Percentiles rank a stretch among this genome's conserved stretches.
Conservation (phyloP, 1,140 invertebrate species). For the Cotesia chilonis region DNA sequence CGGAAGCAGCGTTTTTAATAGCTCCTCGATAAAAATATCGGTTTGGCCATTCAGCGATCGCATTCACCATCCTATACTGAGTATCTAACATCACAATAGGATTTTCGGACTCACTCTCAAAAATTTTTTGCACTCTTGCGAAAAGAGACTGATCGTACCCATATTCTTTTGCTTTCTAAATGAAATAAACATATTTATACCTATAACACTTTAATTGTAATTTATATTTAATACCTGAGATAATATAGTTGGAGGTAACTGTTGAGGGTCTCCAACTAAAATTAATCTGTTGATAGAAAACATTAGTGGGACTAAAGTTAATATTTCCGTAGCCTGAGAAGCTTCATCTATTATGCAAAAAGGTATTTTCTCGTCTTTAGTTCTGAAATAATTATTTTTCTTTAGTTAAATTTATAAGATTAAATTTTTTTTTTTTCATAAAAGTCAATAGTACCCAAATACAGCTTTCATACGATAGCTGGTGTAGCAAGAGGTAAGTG, state of each 20-base stretch:
- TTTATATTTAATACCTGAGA: constrained; percentile 67
- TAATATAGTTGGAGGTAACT: constrained; percentile 80
- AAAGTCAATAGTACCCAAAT: constrained; percentile 1
- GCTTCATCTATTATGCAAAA: constrained; percentile 88
- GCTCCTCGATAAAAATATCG: constrained; percentile 75
- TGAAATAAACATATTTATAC: not conserved
- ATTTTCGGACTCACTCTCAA: constrained; percentile 45
- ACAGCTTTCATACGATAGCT: not conserved
- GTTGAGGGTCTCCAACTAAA: constrained; percentile 84
- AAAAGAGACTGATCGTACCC: constrained; percentile 69
- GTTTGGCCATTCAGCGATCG: constrained; percentile 76
- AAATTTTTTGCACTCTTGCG: constrained; percentile 66
- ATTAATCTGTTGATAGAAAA: constrained; percentile 75
- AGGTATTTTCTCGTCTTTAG: constrained; percentile 59
- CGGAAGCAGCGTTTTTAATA: constrained; percentile 65
- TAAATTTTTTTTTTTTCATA: not conserved
- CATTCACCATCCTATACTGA: constrained; percentile 87
- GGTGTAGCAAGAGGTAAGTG: constrained; percentile 5
- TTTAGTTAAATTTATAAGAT: not conserved
- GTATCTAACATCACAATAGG: constrained; percentile 70
- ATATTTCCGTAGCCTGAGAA: constrained; percentile 81
- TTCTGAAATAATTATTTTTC: not conserved
- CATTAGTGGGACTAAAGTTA: constrained; percentile 77
- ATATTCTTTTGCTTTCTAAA: constrained; percentile 65
- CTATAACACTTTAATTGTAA: no score